Conservation (phyloP, 2,888 invertebrate species). For the Acleris sparsana region DNA sequence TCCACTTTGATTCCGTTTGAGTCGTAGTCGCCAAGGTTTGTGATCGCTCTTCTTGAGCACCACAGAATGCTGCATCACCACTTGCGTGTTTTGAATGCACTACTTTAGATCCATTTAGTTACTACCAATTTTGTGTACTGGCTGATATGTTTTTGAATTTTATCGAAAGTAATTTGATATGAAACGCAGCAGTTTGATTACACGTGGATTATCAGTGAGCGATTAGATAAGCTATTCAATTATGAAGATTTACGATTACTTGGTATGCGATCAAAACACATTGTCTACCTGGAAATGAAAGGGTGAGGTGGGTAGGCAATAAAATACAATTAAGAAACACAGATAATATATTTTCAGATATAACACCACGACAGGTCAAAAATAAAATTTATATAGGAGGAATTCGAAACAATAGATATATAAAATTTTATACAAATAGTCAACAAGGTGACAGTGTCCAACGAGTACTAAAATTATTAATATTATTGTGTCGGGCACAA, state of each 20-base stretch:
- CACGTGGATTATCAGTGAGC: conserved; percentile 37
- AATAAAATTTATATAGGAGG: conserved; percentile 75
- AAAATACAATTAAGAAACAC: conserved; percentile 74
- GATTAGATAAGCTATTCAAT: conserved; percentile 42
- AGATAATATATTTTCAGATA: conserved; percentile 82
- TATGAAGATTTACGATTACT: conserved; percentile 7
- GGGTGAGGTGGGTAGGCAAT: conserved; percentile 36
- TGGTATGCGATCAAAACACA: not conserved
- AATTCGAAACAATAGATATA: conserved; percentile 76
- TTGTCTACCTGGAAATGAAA: not conserved
- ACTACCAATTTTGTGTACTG: conserved; percentile 17
- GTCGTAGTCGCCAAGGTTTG: not conserved
- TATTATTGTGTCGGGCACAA: conserved; percentile 39
- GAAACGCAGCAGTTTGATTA: conserved; percentile 28
- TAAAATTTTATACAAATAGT: conserved; percentile 81
- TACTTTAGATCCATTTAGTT: not conserved
- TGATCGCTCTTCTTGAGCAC: not conserved
- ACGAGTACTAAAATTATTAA: conserved; percentile 47
- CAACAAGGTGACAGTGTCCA: conserved; percentile 74
- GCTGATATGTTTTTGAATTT: conserved; percentile 26
- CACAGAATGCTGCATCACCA: too few species aligned
- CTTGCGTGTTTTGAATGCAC: not conserved
- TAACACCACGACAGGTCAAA: conserved; percentile 81
- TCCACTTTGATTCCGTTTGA: conserved; percentile 14
- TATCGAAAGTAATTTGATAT: conserved; percentile 38